Evolutionary conservation across 2,888 invertebrate species (phyloP).

Genomic region (Neoscelio sp.): DNA sequence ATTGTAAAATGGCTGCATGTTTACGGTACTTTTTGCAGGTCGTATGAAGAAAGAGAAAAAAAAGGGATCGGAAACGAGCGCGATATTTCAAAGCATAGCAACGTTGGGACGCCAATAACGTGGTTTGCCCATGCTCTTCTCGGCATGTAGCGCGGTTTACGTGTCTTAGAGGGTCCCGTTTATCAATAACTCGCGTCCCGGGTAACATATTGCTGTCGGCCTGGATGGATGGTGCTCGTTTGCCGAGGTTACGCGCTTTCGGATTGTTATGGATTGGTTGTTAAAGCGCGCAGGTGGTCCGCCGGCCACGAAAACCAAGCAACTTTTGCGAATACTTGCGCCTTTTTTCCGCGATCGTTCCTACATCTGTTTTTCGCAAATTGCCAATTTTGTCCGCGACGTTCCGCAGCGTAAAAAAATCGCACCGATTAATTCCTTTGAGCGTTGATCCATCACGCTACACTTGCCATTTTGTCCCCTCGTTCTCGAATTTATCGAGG

Average conservation of each 20-base stretch:
- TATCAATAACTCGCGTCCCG: conserved; percentile 72
- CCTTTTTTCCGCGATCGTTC: conserved; percentile 38
- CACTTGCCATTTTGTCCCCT: conserved; percentile 58
- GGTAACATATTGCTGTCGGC: conserved; percentile 74
- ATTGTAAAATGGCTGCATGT: too few relatives aligned
- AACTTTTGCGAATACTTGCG: conserved; percentile 31
- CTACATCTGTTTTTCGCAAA: conserved; percentile 64
- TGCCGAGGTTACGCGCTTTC: conserved; percentile 75
- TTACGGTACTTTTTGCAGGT: too few relatives aligned
- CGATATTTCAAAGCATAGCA: conserved; percentile 47
- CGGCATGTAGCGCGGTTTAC: conserved; percentile 47
- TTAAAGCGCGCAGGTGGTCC: conserved; percentile 68
- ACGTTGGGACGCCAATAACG: conserved; percentile 56
- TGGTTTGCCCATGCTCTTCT: conserved; percentile 42
- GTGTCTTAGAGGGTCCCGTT: conserved; percentile 68
- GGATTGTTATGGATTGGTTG: conserved; percentile 76
- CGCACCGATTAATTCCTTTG: conserved; percentile 67
- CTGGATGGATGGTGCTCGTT: conserved; percentile 76
- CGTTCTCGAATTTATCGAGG: conserved; percentile 67
- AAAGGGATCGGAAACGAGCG: conserved; percentile 5
- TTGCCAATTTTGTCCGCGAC: conserved; percentile 64
- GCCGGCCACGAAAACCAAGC: conserved; percentile 37
- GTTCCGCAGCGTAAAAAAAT: conserved; percentile 64
- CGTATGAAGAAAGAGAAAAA: conserved; percentile 6
- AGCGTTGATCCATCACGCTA: conserved; percentile 67